A percentile compares a stretch with the other conserved stretches of the same genome.
phyloP scores from a whole-genome alignment of 2,888 invertebrate genomes.

The Eulithis testata region DNA sequence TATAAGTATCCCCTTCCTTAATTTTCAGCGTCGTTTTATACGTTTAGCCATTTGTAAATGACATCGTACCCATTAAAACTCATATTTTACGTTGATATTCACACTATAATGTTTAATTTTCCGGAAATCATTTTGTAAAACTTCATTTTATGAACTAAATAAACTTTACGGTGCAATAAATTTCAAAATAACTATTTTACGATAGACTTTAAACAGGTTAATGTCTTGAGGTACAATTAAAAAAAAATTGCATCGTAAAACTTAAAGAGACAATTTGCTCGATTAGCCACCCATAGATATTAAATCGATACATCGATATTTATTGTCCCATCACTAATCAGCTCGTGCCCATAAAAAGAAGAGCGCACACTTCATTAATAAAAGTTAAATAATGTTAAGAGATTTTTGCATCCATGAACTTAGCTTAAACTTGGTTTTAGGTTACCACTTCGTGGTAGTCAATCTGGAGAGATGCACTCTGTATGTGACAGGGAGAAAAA shows the following conservation, averaged over 20 bases:
- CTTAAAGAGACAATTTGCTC: conserved; percentile 3
- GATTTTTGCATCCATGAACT: conserved; percentile 56
- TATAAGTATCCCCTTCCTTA: conserved; percentile 18
- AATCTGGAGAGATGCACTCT: conserved; percentile 14
- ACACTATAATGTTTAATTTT: conserved; percentile 37
- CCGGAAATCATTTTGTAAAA: conserved; percentile 34
- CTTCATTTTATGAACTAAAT: conserved; percentile 29
- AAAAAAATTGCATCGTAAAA: neutral
- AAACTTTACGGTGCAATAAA: conserved; percentile 18
- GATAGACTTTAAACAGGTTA: conserved; percentile 21
- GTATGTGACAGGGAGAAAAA: conserved; percentile 25
- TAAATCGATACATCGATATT: neutral
- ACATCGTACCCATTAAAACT: conserved; percentile 30
- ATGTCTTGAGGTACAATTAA: conserved; percentile 8
- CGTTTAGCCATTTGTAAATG: conserved; percentile 37
- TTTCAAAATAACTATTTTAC: conserved; percentile 22
- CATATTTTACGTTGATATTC: conserved; percentile 29
- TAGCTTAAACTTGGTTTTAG: conserved; percentile 47
- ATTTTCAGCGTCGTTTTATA: conserved; percentile 34
- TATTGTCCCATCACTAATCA: conserved; percentile 54
- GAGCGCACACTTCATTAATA: conserved; percentile 76
- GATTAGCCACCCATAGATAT: conserved; percentile 14
- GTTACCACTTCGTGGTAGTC: conserved; percentile 48
- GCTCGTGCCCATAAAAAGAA: conserved; percentile 76
- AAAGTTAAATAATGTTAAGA: conserved; percentile 73